These are phyloP conservation scores for Plebejus anna DNA, from an alignment of 2,888 invertebrate species.

Conservation along the genomic window DNA sequence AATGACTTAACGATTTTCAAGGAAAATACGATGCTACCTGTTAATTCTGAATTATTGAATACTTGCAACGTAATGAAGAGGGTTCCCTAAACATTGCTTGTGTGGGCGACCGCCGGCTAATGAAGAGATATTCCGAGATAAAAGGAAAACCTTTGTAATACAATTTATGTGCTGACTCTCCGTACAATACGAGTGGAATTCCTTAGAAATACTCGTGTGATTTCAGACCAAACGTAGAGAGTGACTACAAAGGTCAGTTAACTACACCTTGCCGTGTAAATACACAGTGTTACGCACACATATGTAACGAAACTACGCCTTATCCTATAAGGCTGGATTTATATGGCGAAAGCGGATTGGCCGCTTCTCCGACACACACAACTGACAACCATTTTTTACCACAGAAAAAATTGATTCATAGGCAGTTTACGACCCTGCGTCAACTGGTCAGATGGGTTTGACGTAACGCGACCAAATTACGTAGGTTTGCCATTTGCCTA, in stretches of 20 bases:
- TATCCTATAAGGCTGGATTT: too few species aligned
- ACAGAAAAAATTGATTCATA: too few species aligned
- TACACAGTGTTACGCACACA: not conserved
- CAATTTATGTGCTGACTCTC: not conserved
- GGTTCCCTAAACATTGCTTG: not conserved
- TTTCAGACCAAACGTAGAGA: not conserved
- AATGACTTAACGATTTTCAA: not conserved
- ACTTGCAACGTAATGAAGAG: not conserved
- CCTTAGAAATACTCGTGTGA: not conserved
- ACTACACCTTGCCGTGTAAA: not conserved
- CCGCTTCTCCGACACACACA: too few species aligned
- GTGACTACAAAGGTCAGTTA: not conserved
- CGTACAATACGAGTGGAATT: not conserved
- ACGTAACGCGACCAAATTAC: too few species aligned
- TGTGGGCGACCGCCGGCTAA: not conserved
- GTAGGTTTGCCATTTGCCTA: too few species aligned
- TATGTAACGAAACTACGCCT: not conserved
- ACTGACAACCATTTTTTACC: too few species aligned
- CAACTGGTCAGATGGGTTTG: too few species aligned
- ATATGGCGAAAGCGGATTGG: too few species aligned
- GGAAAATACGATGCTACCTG: not conserved
- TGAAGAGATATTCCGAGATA: not conserved
- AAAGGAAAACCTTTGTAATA: conserved; percentile 6
- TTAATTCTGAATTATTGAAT: not conserved
- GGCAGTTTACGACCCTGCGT: too few species aligned